Percentiles rank a stretch among this genome's conserved stretches.
Conservation (phyloP, 92 coral and sea anemone genomes). For the Galaxea fascicularis region DNA sequence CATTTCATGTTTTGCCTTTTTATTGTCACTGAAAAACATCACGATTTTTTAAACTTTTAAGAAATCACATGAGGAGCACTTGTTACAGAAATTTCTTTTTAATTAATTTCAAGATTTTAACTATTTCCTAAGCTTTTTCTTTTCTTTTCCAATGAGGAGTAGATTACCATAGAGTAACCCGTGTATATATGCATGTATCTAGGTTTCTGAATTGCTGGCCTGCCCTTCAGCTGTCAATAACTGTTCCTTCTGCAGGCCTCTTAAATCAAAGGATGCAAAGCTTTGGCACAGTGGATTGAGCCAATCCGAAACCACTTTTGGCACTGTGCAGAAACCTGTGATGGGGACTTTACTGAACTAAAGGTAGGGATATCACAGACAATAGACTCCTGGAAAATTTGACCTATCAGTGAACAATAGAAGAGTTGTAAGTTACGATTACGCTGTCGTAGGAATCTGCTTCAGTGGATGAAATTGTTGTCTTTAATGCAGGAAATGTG, state of each 20-base stretch:
- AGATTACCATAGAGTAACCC: no score
- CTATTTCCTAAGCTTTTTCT: no score
- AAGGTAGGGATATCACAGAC: slow-evolving; percentile 49
- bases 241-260: slow-evolving; percentile 56
- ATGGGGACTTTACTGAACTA: slow-evolving; percentile 50
- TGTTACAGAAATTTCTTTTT: no score
- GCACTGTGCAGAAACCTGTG: slow-evolving; percentile 57
- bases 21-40: no score
- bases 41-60: no score
- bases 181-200: no score
- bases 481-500: slow-evolving; percentile 43
- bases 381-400: not conserved
- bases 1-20: no score
- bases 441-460: not conserved
- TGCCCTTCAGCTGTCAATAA: not conserved
- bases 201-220: not conserved
- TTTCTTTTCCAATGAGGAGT: no score
- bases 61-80: no score
- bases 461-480: slow-evolving; percentile 2
- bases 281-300: slow-evolving; percentile 52
- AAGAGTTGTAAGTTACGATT: not conserved
- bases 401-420: not conserved
- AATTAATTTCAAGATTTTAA: no score
- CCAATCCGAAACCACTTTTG: slow-evolving; percentile 66
- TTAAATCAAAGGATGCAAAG: slow-evolving; percentile 62